Percentiles rank a stretch among this genome's conserved stretches.
These are phyloP conservation scores for Cephonodes hylas DNA, from an alignment of 2,888 invertebrate species.

Conservation along the genomic window DNA sequence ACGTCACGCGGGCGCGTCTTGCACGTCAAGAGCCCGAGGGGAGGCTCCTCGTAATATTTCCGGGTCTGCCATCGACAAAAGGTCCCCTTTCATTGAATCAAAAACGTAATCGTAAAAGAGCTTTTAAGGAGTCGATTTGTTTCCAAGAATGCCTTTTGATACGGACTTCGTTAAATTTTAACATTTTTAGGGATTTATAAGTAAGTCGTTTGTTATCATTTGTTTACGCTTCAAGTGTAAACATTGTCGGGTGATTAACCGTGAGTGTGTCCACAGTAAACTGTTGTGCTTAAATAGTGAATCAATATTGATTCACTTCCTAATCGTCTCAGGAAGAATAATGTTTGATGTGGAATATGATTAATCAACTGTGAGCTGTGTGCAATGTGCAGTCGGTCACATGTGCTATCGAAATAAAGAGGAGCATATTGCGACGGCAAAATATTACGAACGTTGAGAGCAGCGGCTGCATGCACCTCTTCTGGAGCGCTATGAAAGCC, in stretches of 20 bases:
- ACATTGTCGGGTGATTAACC: constrained; percentile 3
- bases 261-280: constrained; percentile 4
- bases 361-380: constrained; percentile 10
- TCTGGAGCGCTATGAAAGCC: constrained; percentile 60
- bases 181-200: constrained; percentile 21
- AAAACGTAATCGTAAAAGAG: constrained; percentile 64
- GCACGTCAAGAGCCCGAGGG: constrained; percentile 32
- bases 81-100: constrained; percentile 66
- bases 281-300: background rate
- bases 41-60: constrained; percentile 53
- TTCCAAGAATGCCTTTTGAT: constrained; percentile 48
- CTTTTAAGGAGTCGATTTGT: constrained; percentile 61
- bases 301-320: constrained; percentile 1
- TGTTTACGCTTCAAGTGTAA: constrained; percentile 2
- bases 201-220: constrained; percentile 5
- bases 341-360: background rate
- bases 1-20: constrained; percentile 15
- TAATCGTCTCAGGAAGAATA: background rate
- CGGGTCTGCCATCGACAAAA: constrained; percentile 60
- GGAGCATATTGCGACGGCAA: constrained; percentile 35
- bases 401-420: constrained; percentile 28
- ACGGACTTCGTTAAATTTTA: constrained; percentile 36
- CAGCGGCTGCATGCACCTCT: constrained; percentile 54
- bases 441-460: constrained; percentile 61
- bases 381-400: constrained; percentile 39